phyloP scores from a whole-genome alignment of 2,797 vertebrate species.

The Etheostoma perlongum region DNA sequence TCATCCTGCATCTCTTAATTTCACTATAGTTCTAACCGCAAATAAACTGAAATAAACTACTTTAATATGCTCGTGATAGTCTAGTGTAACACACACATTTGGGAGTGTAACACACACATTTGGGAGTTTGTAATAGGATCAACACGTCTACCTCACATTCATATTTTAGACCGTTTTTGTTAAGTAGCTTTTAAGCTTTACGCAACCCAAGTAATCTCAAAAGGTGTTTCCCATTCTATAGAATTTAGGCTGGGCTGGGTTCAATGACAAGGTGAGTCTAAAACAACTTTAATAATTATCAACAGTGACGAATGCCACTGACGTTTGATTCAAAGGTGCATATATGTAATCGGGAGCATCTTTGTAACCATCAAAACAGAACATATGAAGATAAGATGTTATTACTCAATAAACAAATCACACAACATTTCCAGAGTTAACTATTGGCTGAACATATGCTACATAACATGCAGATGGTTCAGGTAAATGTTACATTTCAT shows the following conservation, averaged over 20 bases:
- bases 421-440: background rate
- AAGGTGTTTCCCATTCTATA: background rate
- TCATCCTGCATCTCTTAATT: background rate
- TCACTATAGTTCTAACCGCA: background rate
- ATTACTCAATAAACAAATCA: background rate
- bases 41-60: background rate
- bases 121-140: background rate
- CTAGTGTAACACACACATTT: background rate
- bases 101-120: slow-evolving; percentile 8
- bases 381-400: background rate
- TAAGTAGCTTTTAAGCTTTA: background rate
- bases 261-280: background rate
- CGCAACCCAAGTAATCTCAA: background rate
- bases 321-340: background rate
- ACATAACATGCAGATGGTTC: background rate
- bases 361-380: background rate
- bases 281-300: background rate
- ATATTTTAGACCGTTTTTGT: background rate
- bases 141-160: background rate
- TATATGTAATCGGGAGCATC: background rate
- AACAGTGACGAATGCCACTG: background rate
- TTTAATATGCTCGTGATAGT: background rate
- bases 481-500: background rate
- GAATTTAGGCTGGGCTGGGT: background rate
- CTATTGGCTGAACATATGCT: background rate